A percentile compares a stretch with the other conserved stretches of the same genome.
Conservation (phyloP, 2,888 invertebrate species). For the Rhorus exstirpatorius region DNA sequence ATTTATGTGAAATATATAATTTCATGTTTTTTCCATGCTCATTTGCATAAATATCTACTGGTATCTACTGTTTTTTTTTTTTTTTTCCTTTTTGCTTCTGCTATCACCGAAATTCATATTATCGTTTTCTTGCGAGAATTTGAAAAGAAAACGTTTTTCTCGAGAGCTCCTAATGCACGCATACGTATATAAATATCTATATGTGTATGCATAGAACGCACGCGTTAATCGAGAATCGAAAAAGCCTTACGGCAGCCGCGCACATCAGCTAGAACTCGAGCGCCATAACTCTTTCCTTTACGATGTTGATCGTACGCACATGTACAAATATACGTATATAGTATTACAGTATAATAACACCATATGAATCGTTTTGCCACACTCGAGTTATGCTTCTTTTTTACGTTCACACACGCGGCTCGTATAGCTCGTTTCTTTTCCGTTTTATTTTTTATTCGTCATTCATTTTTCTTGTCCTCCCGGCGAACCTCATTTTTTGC, state of each 20-base stretch:
- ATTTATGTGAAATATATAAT: too few relatives aligned
- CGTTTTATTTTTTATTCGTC: conserved; percentile 16
- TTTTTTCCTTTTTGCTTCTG: too few relatives aligned
- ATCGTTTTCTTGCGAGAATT: background rate
- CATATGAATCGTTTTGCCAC: conserved; percentile 54
- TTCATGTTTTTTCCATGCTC: too few relatives aligned
- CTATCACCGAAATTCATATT: too few relatives aligned
- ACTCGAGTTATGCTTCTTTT: conserved; percentile 66
- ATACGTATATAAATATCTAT: background rate
- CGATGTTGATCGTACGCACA: conserved; percentile 69
- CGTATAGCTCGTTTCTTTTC: conserved; percentile 1
- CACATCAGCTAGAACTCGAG: conserved; percentile 55
- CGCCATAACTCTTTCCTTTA: conserved; percentile 77
- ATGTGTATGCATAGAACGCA: conserved; percentile 19
- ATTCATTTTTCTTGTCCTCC: conserved; percentile 22
- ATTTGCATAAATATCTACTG: too few relatives aligned
- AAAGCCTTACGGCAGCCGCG: conserved; percentile 51
- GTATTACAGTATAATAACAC: too few relatives aligned
- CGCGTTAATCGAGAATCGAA: conserved; percentile 43
- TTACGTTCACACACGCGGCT: conserved; percentile 65
- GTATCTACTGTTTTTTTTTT: too few relatives aligned
- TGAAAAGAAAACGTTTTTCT: background rate
- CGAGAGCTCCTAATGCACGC: background rate
- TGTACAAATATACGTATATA: conserved; percentile 48
- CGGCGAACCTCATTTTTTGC: conserved; percentile 30